These are phyloP conservation scores for Drusus annulatus DNA, from an alignment of 1,140 invertebrate species.

Conservation along the genomic window DNA sequence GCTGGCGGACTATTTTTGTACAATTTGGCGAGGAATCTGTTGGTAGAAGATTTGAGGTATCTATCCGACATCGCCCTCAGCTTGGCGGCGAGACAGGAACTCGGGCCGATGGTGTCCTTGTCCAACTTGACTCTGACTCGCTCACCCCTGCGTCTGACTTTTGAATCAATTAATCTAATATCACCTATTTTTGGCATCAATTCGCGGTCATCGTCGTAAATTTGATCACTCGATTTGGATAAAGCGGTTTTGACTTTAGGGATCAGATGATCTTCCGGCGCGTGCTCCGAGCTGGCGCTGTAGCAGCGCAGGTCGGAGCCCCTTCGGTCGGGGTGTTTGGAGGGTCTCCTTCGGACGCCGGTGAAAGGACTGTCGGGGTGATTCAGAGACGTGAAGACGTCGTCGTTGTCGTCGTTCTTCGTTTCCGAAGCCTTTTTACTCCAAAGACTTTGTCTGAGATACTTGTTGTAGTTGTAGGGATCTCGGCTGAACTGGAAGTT, in stretches of 20 bases:
- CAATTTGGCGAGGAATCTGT: conserved; percentile 78
- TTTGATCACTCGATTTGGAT: conserved; percentile 72
- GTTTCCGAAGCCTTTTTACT: conserved; percentile 63
- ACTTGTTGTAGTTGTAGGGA: conserved; percentile 65
- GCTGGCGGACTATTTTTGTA: conserved; percentile 70
- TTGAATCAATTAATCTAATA: conserved; percentile 55
- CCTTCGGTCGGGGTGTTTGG: conserved; percentile 41
- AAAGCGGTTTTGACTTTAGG: conserved; percentile 67
- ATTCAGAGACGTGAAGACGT: conserved; percentile 66
- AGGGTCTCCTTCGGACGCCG: conserved; percentile 48
- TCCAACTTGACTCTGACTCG: conserved; percentile 67
- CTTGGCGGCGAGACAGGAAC: conserved; percentile 79
- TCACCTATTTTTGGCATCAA: conserved; percentile 56
- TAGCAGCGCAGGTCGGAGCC: conserved; percentile 67
- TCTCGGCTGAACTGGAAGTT: conserved; percentile 65
- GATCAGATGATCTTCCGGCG: conserved; percentile 65
- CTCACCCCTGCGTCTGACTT: conserved; percentile 61
- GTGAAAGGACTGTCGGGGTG: conserved; percentile 46
- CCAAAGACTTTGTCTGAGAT: conserved; percentile 70
- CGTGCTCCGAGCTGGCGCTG: conserved; percentile 70
- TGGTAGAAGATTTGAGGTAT: conserved; percentile 79
- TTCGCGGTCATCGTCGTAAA: conserved; percentile 67
- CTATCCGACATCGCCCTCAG: conserved; percentile 80
- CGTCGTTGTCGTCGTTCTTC: conserved; percentile 63
- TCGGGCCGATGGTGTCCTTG: conserved; percentile 70